Conservation (phyloP, 1,140 invertebrate genomes). For the Drosophila equinoxialis region DNA sequence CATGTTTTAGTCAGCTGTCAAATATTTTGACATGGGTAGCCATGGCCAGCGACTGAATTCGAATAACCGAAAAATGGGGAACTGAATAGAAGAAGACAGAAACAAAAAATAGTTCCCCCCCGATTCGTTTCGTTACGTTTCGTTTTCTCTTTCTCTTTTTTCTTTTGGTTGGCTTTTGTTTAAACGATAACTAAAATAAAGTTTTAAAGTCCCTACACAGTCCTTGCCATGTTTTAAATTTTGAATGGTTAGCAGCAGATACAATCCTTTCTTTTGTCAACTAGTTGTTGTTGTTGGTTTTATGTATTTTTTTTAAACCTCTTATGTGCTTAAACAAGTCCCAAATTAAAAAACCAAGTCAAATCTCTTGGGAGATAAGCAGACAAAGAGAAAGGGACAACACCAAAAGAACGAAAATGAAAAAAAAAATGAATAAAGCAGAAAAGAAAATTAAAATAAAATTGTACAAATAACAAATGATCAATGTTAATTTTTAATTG, state of each 20-base stretch:
- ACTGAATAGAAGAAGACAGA: constrained; percentile 35
- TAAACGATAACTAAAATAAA: constrained; percentile 75
- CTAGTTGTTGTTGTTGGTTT: background rate
- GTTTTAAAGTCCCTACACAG: constrained; percentile 39
- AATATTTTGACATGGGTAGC: constrained; percentile 83
- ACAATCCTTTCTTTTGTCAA: constrained; percentile 15
- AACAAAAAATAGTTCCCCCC: constrained; percentile 34
- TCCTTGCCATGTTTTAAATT: constrained; percentile 8
- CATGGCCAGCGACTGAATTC: constrained; percentile 68
- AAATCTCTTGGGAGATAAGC: constrained; percentile 10
- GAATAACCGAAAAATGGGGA: constrained; percentile 63
- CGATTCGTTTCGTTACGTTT: constrained; percentile 35
- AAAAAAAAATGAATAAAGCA: background rate
- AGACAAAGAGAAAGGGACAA: constrained; percentile 6
- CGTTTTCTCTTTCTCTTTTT: constrained; percentile 27
- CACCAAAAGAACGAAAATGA: background rate
- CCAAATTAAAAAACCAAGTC: constrained; percentile 21
- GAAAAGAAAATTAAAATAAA: constrained; percentile 20
- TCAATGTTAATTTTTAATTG: constrained; percentile 22
- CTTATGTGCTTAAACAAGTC: constrained; percentile 18
- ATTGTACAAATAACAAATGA: constrained; percentile 19
- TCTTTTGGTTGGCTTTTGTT: constrained; percentile 50
- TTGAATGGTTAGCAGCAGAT: background rate
- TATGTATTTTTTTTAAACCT: constrained; percentile 10
- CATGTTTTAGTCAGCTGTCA: constrained; percentile 83